Conservation (phyloP, 2,888 invertebrate species). For the Ormia ochracea region DNA sequence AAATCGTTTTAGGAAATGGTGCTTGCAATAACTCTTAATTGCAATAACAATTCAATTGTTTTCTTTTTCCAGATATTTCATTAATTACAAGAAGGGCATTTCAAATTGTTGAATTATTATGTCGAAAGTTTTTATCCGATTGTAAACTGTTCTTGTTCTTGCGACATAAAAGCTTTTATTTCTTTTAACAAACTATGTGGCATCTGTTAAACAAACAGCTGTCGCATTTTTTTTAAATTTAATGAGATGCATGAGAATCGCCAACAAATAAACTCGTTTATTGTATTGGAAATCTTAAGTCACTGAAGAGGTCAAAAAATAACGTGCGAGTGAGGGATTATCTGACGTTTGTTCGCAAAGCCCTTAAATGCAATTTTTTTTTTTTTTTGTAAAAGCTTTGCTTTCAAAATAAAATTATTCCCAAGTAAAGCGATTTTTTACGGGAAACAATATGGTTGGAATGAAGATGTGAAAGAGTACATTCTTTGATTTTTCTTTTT, state of each 20-base stretch:
- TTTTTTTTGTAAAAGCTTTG: too few relatives aligned
- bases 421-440: too few relatives aligned
- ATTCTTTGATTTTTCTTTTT: too few relatives aligned
- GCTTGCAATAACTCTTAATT: slow-evolving; percentile 45
- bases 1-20: slow-evolving; percentile 50
- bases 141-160: neutral
- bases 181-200: neutral
- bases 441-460: too few relatives aligned
- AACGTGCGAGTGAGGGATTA: too few relatives aligned
- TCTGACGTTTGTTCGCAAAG: too few relatives aligned
- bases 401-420: too few relatives aligned
- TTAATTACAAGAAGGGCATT: neutral
- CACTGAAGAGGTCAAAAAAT: neutral
- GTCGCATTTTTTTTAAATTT: neutral
- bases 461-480: too few relatives aligned
- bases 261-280: neutral
- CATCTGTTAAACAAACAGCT: slow-evolving; percentile 8
- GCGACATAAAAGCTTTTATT: neutral
- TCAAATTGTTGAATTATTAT: neutral
- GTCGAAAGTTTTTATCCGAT: neutral
- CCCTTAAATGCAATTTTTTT: too few relatives aligned
- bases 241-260: neutral
- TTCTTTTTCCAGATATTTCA: slow-evolving; percentile 10
- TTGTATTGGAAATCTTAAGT: neutral
- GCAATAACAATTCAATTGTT: slow-evolving; percentile 21